Conservation (phyloP, 92 coral and sea anemone genomes). For the Pocillopora meandrina region DNA sequence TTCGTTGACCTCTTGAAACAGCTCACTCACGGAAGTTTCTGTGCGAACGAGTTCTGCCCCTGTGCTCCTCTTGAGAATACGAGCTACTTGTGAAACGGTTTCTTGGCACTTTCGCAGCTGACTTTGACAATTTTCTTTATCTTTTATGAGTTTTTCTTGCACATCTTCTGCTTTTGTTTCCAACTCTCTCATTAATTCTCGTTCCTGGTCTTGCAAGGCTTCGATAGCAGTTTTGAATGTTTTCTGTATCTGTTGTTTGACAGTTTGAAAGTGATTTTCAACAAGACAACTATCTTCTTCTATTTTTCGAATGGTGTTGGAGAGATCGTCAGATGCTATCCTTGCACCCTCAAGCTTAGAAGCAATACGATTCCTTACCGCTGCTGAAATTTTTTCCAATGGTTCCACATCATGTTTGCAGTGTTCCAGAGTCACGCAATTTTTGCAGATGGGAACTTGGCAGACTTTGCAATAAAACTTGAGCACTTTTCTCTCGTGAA, state of each 20-base stretch:
- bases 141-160: background rate
- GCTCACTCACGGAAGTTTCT: background rate
- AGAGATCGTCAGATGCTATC: background rate
- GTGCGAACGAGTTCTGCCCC: background rate
- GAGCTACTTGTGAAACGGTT: background rate
- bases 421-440: slow-evolving; percentile 37
- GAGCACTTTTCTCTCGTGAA: slow-evolving; percentile 39
- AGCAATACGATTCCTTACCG: slow-evolving; percentile 3
- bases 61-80: background rate
- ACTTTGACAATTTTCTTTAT: background rate
- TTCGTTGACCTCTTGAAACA: background rate
- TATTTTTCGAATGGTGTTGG: background rate
- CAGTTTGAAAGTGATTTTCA: background rate
- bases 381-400: slow-evolving; percentile 23
- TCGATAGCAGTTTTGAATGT: background rate
- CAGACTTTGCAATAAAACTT: slow-evolving; percentile 49
- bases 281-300: background rate
- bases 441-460: slow-evolving; percentile 36
- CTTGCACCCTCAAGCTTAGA: slow-evolving; percentile 5
- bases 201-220: background rate
- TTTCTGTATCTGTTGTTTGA: background rate
- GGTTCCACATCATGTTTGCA: slow-evolving; percentile 36
- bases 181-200: background rate
- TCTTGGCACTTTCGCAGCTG: background rate
- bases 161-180: slow-evolving; percentile 6